phyloP scores from a whole-genome alignment of 2,797 vertebrate genomes.

The Micrastur ruficollis region DNA sequence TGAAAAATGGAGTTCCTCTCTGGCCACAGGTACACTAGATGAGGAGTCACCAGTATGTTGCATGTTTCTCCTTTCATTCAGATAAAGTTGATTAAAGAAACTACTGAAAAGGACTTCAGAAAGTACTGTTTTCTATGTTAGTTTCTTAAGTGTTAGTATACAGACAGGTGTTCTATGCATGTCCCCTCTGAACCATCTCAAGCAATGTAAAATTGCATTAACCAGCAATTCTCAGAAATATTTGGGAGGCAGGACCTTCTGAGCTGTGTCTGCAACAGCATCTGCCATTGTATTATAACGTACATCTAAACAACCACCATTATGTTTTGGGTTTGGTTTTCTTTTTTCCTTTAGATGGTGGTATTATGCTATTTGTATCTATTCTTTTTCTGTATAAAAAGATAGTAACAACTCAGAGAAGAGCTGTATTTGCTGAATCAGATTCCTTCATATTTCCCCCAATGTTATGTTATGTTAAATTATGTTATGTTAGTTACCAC shows the following conservation, averaged over 20 bases:
- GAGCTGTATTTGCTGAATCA: neutral
- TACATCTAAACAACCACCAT: neutral
- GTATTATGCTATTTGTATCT: neutral
- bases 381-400: neutral
- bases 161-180: neutral
- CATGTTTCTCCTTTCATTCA: neutral
- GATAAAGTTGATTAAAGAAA: neutral
- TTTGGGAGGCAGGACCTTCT: neutral
- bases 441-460: neutral
- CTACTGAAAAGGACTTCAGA: neutral
- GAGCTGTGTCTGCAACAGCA: neutral
- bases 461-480: neutral
- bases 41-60: neutral
- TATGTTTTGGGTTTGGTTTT: neutral
- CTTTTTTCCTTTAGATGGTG: neutral
- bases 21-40: slow-evolving; percentile 72
- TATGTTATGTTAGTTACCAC: neutral
- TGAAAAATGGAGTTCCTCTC: slow-evolving; percentile 87
- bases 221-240: neutral
- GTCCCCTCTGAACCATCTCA: neutral
- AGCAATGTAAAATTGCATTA: neutral
- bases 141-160: neutral
- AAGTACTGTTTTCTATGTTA: neutral
- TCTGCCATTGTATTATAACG: neutral
- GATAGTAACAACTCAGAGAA: neutral